Percentiles rank a stretch among this genome's conserved stretches.
phyloP scores from a whole-genome alignment of 2,888 invertebrate species.

The Drosophila gaucha region DNA sequence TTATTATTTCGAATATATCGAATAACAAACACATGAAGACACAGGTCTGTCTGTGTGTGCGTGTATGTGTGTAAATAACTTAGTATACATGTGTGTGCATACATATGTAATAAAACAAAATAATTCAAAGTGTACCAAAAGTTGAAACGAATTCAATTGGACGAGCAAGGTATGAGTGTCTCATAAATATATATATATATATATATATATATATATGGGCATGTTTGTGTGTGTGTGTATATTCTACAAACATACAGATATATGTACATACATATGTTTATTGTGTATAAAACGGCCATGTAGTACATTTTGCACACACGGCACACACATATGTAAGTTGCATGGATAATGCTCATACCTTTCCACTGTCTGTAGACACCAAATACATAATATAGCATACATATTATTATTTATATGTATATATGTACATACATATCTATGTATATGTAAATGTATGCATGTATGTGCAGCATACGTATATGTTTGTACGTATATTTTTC shows the following conservation, averaged over 20 bases:
- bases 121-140: conserved; percentile 35
- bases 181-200: conserved; percentile 3
- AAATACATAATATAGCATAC: conserved; percentile 9
- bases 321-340: conserved; percentile 4
- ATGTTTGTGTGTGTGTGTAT: not conserved
- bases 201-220: not conserved
- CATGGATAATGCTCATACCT: conserved; percentile 22
- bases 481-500: conserved; percentile 16
- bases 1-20: conserved; percentile 8
- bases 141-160: conserved; percentile 17
- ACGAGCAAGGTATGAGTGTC: conserved; percentile 32
- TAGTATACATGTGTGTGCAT: conserved; percentile 18
- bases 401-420: not conserved
- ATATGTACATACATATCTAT: conserved; percentile 21
- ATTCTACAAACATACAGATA: not conserved
- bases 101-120: conserved; percentile 13
- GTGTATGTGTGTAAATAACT: conserved; percentile 1
- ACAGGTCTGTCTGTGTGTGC: conserved; percentile 1
- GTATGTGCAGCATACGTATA: not conserved
- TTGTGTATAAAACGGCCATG: conserved; percentile 5
- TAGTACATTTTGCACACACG: conserved; percentile 6
- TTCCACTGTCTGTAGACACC: conserved; percentile 3
- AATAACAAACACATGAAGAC: conserved; percentile 17
- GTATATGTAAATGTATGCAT: conserved; percentile 18
- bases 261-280: not conserved